These are phyloP conservation scores for Aphyosemion australe DNA, from an alignment of 2,113 vertebrate species.

Conservation along the genomic window DNA sequence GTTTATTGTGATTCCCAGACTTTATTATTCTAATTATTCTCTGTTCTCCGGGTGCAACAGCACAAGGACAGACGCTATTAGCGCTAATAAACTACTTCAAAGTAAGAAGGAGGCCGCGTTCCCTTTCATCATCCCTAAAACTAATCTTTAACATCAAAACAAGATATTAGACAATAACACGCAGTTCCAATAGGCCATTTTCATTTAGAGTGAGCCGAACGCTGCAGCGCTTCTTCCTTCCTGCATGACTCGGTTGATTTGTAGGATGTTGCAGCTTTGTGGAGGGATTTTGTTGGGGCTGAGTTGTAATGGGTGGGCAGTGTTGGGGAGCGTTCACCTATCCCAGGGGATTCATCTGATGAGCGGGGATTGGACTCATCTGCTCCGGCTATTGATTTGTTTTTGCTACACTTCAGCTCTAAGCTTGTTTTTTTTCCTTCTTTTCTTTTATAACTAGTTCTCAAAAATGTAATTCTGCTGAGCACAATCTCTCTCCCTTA, in stretches of 20 bases:
- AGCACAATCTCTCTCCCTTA: constrained; percentile 64
- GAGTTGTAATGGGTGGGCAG: constrained; percentile 74
- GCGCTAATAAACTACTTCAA: constrained; percentile 34
- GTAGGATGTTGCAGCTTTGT: constrained; percentile 60
- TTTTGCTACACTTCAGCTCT: constrained; percentile 66
- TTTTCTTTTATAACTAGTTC: constrained; percentile 66
- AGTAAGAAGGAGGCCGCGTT: neutral
- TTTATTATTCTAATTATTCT: neutral
- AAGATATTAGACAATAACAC: constrained; percentile 11
- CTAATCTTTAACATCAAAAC: constrained; percentile 21
- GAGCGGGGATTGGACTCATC: constrained; percentile 77
- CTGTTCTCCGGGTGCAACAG: neutral
- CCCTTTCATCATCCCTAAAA: constrained; percentile 29
- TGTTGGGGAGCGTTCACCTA: constrained; percentile 59
- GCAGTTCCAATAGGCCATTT: constrained; percentile 11
- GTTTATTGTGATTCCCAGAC: neutral
- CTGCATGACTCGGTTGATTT: constrained; percentile 27
- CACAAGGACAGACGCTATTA: constrained; percentile 3
- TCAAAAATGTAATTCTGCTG: constrained; percentile 59
- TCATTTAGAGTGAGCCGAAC: neutral
- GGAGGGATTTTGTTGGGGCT: constrained; percentile 70
- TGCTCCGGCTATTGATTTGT: constrained; percentile 79
- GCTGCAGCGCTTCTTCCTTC: neutral
- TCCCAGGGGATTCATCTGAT: constrained; percentile 72
- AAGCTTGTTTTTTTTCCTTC: constrained; percentile 51